Percentiles rank a stretch among this genome's conserved stretches.
Evolutionary conservation across 2,888 invertebrate genomes (phyloP).

Genomic region (Epinotia nisella): DNA sequence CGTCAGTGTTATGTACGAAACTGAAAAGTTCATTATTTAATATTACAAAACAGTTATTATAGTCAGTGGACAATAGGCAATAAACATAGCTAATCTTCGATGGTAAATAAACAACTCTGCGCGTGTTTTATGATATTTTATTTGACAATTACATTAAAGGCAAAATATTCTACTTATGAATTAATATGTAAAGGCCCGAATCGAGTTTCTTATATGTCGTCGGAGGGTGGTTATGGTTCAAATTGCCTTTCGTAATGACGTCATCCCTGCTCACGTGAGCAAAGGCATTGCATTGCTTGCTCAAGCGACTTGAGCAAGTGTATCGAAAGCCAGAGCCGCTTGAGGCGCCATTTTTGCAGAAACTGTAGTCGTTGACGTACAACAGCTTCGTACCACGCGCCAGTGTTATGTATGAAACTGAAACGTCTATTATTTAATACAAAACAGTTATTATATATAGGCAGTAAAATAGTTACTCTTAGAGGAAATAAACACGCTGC

Average conservation of each 20-base stretch:
- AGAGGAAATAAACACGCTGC: no score
- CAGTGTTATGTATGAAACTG: slow-evolving; percentile 21
- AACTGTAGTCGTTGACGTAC: background rate
- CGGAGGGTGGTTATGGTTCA: slow-evolving; percentile 17
- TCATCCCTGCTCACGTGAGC: slow-evolving; percentile 18
- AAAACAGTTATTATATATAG: background rate
- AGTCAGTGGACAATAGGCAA: background rate
- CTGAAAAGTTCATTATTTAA: background rate
- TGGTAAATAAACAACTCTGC: no score
- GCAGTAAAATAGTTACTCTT: no score
- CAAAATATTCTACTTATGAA: background rate
- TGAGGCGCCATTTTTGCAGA: slow-evolving; percentile 44
- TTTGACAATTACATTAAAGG: background rate
- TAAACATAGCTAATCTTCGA: no score
- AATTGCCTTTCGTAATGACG: slow-evolving; percentile 1
- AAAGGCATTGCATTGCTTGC: slow-evolving; percentile 34
- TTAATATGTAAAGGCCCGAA: background rate
- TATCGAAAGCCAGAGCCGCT: slow-evolving; percentile 46
- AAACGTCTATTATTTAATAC: background rate
- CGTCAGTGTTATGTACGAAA: slow-evolving; percentile 12
- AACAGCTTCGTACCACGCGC: background rate
- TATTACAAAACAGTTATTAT: background rate
- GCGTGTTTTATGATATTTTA: background rate
- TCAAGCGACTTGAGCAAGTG: slow-evolving; percentile 45
- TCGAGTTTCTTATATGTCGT: background rate